These are phyloP conservation scores for Diglossa brunneiventris DNA, from an alignment of 2,113 vertebrate genomes.

Conservation along the genomic window DNA sequence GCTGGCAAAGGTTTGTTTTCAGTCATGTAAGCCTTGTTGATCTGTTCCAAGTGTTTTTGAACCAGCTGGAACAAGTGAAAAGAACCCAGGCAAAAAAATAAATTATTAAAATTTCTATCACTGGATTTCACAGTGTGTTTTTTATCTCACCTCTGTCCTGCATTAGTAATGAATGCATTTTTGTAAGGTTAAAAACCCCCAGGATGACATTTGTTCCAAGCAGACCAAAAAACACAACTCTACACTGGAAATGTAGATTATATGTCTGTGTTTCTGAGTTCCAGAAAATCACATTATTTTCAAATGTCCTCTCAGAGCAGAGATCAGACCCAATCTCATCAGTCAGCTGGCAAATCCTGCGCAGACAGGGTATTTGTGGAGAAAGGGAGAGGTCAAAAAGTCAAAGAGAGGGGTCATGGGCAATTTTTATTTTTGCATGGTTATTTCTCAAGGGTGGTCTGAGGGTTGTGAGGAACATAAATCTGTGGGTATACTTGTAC, in stretches of 20 bases:
- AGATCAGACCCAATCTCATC: background rate
- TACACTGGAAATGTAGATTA: background rate
- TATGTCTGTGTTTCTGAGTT: background rate
- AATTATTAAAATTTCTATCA: slow-evolving; percentile 27
- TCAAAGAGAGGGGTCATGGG: slow-evolving; percentile 33
- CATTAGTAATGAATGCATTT: background rate
- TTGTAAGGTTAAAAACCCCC: background rate
- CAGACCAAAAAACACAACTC: background rate
- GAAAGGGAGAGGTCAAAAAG: slow-evolving; percentile 4
- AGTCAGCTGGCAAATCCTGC: slow-evolving; percentile 8
- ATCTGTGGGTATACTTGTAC: background rate
- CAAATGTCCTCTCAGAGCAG: background rate
- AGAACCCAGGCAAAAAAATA: background rate
- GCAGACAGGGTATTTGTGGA: background rate
- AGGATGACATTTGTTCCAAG: background rate
- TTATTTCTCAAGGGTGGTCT: slow-evolving; percentile 54
- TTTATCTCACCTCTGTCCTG: slow-evolving; percentile 6
- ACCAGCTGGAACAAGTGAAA: slow-evolving; percentile 14
- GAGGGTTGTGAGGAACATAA: background rate
- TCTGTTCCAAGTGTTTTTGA: background rate
- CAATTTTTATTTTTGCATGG: slow-evolving; percentile 42
- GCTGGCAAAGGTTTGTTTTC: slow-evolving; percentile 12
- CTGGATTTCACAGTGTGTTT: slow-evolving; percentile 17
- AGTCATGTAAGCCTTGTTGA: background rate
- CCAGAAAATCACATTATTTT: slow-evolving; percentile 19